phyloP scores from a whole-genome alignment of 2,113 vertebrate species.

The Irena cyanogastra region DNA sequence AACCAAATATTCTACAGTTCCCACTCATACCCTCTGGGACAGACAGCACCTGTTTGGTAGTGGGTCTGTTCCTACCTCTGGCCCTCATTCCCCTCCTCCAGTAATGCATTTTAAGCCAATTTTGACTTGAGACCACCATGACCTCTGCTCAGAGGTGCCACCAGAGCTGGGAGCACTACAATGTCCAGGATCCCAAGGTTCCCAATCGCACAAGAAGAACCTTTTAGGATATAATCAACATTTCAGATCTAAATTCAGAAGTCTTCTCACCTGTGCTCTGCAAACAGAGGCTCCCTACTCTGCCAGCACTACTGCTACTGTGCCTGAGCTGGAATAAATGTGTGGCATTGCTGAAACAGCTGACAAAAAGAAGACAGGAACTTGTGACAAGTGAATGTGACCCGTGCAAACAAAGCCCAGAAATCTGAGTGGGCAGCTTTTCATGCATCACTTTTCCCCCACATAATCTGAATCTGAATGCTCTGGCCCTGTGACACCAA shows the following conservation, averaged over 20 bases:
- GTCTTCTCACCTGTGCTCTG: not conserved
- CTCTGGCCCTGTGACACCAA: not conserved
- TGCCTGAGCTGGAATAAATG: not conserved
- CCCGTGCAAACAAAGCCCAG: not conserved
- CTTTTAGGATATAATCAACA: not conserved
- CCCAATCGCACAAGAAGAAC: not conserved
- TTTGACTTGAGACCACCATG: not conserved
- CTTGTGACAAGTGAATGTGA: slow-evolving; percentile 4
- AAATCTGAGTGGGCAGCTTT: not conserved
- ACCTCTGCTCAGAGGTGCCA: not conserved
- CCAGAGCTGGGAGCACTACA: not conserved
- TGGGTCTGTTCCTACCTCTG: not conserved
- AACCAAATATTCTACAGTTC: not conserved
- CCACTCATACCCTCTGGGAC: not conserved
- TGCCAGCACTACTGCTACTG: not conserved
- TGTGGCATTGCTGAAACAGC: not conserved
- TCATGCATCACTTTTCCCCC: not conserved
- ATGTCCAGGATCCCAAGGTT: not conserved
- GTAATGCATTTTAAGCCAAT: not conserved
- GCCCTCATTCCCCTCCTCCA: not conserved
- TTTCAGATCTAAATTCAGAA: not conserved
- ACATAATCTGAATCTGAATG: not conserved
- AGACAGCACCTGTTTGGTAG: not conserved
- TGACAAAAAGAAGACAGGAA: not conserved
- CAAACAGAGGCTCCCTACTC: not conserved